These are phyloP conservation scores for Micromesistius poutassou DNA, from an alignment of 2,797 vertebrate genomes.

Conservation along the genomic window DNA sequence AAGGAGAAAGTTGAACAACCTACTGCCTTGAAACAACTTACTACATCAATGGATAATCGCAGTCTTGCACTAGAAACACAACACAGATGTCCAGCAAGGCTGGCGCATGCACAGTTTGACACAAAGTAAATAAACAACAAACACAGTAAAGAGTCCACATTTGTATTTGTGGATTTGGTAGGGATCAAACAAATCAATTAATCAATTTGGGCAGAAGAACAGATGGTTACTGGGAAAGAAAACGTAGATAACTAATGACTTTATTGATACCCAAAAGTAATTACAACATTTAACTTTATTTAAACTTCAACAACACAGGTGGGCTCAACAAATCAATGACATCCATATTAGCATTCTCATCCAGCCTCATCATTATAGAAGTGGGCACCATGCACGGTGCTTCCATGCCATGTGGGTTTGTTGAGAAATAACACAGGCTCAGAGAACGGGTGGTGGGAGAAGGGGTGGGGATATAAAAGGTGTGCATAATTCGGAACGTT, in stretches of 20 bases:
- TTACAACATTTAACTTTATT: not conserved
- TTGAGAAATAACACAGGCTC: not conserved
- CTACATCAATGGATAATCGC: no score
- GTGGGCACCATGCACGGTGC: not conserved
- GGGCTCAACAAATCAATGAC: not conserved
- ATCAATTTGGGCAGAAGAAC: slow-evolving; percentile 10
- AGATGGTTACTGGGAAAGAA: slow-evolving; percentile 5
- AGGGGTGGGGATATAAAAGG: not conserved
- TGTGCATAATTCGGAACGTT: not conserved
- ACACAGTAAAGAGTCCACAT: not conserved
- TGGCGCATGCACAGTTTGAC: not conserved
- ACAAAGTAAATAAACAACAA: not conserved
- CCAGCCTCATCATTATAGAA: not conserved
- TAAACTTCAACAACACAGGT: not conserved
- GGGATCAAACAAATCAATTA: not conserved
- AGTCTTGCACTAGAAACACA: not conserved
- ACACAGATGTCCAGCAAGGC: not conserved
- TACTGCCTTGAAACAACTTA: not conserved
- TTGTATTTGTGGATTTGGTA: not conserved
- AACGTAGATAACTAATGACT: slow-evolving; percentile 24
- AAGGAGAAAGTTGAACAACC: not conserved
- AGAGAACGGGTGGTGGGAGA: not conserved
- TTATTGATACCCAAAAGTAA: slow-evolving; percentile 37
- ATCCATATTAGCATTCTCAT: not conserved
- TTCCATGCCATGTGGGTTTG: not conserved